These are phyloP conservation scores for Podarcis raffonei DNA, from an alignment of 2,113 vertebrate species.

Conservation along the genomic window DNA sequence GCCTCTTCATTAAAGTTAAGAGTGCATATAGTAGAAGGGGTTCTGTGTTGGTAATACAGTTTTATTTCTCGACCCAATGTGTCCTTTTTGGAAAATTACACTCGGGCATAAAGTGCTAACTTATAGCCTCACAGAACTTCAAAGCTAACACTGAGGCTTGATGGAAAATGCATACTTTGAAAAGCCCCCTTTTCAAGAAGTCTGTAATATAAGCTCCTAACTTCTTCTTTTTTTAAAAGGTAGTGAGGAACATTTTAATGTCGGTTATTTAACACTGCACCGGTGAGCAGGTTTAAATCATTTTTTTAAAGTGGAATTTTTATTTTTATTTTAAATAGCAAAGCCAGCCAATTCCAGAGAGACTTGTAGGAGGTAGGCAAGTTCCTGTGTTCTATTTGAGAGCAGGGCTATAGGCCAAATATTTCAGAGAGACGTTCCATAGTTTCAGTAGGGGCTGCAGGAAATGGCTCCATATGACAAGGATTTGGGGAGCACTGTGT, in stretches of 20 bases:
- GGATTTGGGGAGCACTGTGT: constrained; percentile 16
- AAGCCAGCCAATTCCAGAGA: constrained; percentile 21
- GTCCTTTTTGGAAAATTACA: constrained; percentile 38
- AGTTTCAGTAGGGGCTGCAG: not conserved
- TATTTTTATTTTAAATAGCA: constrained; percentile 30
- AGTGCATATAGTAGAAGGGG: constrained; percentile 25
- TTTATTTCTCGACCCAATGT: constrained; percentile 7
- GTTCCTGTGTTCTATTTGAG: constrained; percentile 9
- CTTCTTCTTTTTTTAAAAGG: constrained; percentile 36
- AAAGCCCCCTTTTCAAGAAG: not conserved
- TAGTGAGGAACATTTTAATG: constrained; percentile 20
- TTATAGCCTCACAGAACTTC: constrained; percentile 39
- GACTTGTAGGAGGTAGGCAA: not conserved
- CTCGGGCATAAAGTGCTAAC: constrained; percentile 35
- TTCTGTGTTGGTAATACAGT: constrained; percentile 27
- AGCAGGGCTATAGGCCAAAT: constrained; percentile 40
- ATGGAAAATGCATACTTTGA: constrained; percentile 31
- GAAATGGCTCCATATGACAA: constrained; percentile 43
- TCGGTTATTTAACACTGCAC: constrained; percentile 16
- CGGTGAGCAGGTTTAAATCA: constrained; percentile 35
- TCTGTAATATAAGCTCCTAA: constrained; percentile 29
- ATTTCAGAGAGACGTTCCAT: constrained; percentile 19
- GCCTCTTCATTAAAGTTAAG: constrained; percentile 32
- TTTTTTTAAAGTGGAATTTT: constrained; percentile 34
- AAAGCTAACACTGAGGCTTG: constrained; percentile 17